Base-by-base conservation (phyloP, 2,888 invertebrate genomes). In the Poecilus cupreus region DNA sequence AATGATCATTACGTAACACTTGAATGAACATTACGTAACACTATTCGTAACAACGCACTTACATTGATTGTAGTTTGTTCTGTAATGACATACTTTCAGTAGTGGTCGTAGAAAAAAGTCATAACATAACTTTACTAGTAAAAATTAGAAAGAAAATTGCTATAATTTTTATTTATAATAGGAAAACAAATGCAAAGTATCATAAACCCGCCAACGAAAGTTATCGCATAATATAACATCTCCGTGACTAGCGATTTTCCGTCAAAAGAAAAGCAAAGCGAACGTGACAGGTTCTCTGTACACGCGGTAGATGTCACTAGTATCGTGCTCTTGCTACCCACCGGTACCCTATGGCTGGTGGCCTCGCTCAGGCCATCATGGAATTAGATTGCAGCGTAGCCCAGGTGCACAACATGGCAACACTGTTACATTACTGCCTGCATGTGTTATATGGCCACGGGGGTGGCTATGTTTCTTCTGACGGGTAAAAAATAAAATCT, bases 331-430 rank as follows among this genome's bases (percentile, higher is more conserved):
- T 37, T n/a, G 37, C 37, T 24, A 20, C 60, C 22, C 68, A 26
- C 46, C 10, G n/a, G 16, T 20, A 74, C 6, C 16, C 64, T 22
- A n/a, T 57, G n/a, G 57, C 57, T 57, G 16, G 64, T 20, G 24
- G 26, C 37, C 22, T 24, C 24, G 64, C 32, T 24, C 54, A 24
- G 32, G 32, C 76, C 57, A 54, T 54, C 54, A 37, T 57, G 77
- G 60, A 57, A 77, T 77, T 77, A 60, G 77, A 77, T 77, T 77
- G 60, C 77, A 77, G 72, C n/a, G 46, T 39, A 57, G 60, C 76
- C 16, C 77, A 77, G 77, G 77, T 77, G 77, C 77, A 57, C 51
- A 32, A 57, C 60, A 8, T 22, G 24, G 57, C 57, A 49, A 49
- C 49, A 57, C 57, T 57, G 57, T 57, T 64, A 64, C 64, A 32